Evolutionary conservation across 2,888 invertebrate species (phyloP).

Genomic region (Nymphalis c-album): DNA sequence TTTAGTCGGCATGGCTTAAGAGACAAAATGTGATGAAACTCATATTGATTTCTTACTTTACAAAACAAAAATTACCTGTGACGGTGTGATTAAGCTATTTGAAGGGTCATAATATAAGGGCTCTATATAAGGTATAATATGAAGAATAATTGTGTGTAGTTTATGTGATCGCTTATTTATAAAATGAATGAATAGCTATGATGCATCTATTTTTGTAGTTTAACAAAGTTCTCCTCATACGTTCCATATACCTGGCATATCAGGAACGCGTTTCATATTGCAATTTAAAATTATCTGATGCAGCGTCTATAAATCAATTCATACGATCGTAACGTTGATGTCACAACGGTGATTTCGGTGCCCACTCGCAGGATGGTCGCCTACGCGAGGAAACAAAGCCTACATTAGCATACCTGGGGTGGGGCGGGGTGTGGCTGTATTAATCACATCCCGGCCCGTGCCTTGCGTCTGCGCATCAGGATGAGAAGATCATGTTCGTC

Average conservation of each 20-base stretch:
- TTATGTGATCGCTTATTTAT: too few relatives aligned
- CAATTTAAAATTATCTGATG: conserved; percentile 12
- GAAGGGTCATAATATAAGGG: too few relatives aligned
- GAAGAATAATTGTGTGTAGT: too few relatives aligned
- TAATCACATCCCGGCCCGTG: conserved; percentile 66
- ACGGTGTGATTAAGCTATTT: too few relatives aligned
- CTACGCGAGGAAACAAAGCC: conserved; percentile 68
- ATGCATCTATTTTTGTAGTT: too few relatives aligned
- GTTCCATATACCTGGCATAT: neutral
- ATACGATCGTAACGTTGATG: conserved; percentile 40
- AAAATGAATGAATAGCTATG: too few relatives aligned
- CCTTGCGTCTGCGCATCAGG: conserved; percentile 50
- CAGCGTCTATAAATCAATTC: conserved; percentile 11
- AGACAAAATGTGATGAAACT: conserved; percentile 18
- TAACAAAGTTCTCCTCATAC: neutral
- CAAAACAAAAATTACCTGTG: neutral
- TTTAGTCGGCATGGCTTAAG: conserved; percentile 35
- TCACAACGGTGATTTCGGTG: conserved; percentile 64
- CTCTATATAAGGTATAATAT: too few relatives aligned
- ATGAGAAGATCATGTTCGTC: conserved; percentile 14
- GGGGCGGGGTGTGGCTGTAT: conserved; percentile 61
- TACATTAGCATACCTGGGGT: conserved; percentile 63
- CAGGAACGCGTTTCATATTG: conserved; percentile 1
- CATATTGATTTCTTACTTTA: conserved; percentile 25
- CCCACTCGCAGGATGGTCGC: conserved; percentile 68